Evolutionary conservation across 2,113 vertebrate species (phyloP).

Genomic region (Hypocryptadius cinnamomeus): DNA sequence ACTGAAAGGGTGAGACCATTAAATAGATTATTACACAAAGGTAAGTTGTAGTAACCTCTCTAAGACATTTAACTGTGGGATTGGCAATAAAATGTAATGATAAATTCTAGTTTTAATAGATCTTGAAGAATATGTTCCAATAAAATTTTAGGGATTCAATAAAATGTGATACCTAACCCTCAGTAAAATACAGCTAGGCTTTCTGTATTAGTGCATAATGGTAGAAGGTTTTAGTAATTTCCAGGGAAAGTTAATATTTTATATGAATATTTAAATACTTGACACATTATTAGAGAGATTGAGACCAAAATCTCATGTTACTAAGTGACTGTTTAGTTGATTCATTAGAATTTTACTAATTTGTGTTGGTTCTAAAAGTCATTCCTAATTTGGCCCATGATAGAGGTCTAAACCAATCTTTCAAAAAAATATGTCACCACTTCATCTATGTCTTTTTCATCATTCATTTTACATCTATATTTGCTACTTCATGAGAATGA

Average conservation of each 20-base stretch:
- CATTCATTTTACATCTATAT: neutral
- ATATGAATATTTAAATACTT: neutral
- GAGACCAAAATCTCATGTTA: neutral
- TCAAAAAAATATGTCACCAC: neutral
- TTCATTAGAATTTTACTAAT: neutral
- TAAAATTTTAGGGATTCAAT: neutral
- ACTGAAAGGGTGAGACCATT: neutral
- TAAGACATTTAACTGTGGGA: neutral
- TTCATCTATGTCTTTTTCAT: neutral
- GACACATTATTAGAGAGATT: neutral
- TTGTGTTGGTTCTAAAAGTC: neutral
- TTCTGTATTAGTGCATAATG: neutral
- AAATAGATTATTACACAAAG: neutral
- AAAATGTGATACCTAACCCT: neutral
- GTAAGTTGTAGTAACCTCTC: neutral
- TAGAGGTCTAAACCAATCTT: neutral
- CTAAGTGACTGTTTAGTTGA: neutral
- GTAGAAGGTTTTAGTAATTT: neutral
- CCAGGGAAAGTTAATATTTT: neutral
- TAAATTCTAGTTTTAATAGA: neutral
- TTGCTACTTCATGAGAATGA: neutral
- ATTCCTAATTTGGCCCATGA: neutral
- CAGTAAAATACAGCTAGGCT: neutral
- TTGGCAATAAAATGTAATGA: neutral
- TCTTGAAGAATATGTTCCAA: neutral